These are phyloP conservation scores for Ethmia dodecea DNA, from an alignment of 2,888 invertebrate genomes.

Conservation along the genomic window DNA sequence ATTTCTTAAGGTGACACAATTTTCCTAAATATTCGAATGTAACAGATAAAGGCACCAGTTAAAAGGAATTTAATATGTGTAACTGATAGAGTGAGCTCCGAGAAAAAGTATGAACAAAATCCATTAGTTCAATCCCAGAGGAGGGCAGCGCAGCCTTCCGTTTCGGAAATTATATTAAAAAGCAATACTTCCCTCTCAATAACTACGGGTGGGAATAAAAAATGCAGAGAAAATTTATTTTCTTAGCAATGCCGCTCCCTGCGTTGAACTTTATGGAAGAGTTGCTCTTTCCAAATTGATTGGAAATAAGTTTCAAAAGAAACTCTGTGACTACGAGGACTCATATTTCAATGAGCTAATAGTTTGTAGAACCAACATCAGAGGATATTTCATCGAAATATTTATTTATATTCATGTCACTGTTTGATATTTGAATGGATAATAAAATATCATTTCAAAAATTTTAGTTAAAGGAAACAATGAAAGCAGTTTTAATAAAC, in stretches of 20 bases:
- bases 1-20: not conserved
- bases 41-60: conserved; percentile 15
- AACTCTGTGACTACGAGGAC: no score
- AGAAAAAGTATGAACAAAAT: conserved; percentile 58
- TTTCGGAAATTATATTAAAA: conserved; percentile 74
- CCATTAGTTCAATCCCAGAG: conserved; percentile 62
- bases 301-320: no score
- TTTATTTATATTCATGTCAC: no score
- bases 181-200: conserved; percentile 61
- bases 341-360: no score
- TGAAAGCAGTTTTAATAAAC: no score
- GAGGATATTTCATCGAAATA: no score
- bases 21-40: not conserved
- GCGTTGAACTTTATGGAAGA: conserved; percentile 2
- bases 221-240: conserved; percentile 36
- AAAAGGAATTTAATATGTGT: conserved; percentile 31
- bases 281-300: no score
- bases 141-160: conserved; percentile 48
- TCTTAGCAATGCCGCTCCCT: conserved; percentile 19
- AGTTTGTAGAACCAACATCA: no score
- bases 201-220: conserved; percentile 40
- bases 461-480: no score
- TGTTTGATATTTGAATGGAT: no score
- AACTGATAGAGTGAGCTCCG: conserved; percentile 43
- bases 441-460: no score